These are phyloP conservation scores for Syritta pipiens DNA, from an alignment of 2,888 invertebrate genomes.

Conservation along the genomic window DNA sequence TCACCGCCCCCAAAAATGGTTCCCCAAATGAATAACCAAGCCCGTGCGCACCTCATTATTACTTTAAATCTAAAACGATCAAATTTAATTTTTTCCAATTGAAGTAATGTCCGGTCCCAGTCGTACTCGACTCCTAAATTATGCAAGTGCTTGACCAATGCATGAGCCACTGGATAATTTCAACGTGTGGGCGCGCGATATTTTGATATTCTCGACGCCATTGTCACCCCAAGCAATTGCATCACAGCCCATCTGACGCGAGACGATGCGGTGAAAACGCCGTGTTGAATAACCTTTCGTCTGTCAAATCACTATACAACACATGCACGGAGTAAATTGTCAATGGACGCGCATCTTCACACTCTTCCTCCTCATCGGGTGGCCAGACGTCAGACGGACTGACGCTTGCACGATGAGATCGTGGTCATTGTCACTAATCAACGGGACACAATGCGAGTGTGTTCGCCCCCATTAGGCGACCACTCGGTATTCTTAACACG, in stretches of 20 bases:
- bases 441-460: conserved; percentile 42
- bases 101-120: conserved; percentile 64
- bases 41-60: conserved; percentile 28
- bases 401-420: conserved; percentile 53
- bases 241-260: conserved; percentile 34
- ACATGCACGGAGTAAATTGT: conserved; percentile 40
- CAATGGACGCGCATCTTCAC: conserved; percentile 48
- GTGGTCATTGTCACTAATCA: conserved; percentile 61
- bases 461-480: conserved; percentile 56
- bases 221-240: conserved; percentile 3
- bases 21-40: background rate
- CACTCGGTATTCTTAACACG: conserved; percentile 61
- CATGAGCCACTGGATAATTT: conserved; percentile 49
- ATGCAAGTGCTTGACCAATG: conserved; percentile 64
- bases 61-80: conserved; percentile 66
- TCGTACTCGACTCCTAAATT: conserved; percentile 42
- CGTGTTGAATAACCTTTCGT: conserved; percentile 56
- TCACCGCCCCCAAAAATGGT: conserved; percentile 32
- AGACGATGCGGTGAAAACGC: conserved; percentile 29
- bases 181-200: conserved; percentile 63
- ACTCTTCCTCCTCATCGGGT: too few relatives aligned
- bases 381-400: conserved; percentile 58
- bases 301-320: conserved; percentile 25
- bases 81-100: conserved; percentile 65
- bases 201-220: conserved; percentile 60